Evolutionary conservation across 2,113 vertebrate genomes (phyloP), one percentile per base, ranked within the genome.

Genomic region (Cisticola juncidis): DNA sequence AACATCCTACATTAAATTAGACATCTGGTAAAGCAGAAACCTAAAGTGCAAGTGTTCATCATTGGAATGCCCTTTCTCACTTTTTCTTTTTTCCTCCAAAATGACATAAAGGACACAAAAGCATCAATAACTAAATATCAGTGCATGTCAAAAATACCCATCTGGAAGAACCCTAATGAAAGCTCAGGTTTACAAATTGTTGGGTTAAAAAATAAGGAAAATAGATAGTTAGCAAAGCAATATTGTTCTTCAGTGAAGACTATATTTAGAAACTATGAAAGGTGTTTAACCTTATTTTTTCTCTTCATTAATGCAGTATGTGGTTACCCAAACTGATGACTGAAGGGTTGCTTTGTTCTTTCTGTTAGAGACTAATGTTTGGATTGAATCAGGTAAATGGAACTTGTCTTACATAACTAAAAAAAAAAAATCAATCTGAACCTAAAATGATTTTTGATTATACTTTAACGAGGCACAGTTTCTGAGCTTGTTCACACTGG

Each of bases 401-500:
- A 82, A 86, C 33, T 61, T 86, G 35, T 83, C 71, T 91, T 93
- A 47, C 8, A 4, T 86, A 86, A 90, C 62, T 73, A 74, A 70
- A 64, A 64, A 64, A 68, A 6, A 40, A 71, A 47, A 74, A 53
- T 7, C 68, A 78, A 56, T 64, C 69, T 57, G 36, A 83, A 23
- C 28, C 45, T 68, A 60, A 93, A 90, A 69, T 92, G 5, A 64
- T 68, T 92, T 93, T 94, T 88, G 13, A 77, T 90, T 91, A 64
- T 71, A 53, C n/a, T 95, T 94, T 86, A 96, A 60, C 0, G 0
- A 95, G 87, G 44, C 38, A 71, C 42, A 53, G 20, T 83, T 96
- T 92, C 90, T 92, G 65, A 92, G 85, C 40, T 56, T 10, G 6
- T 90, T 95, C 90, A 93, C 45, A 53, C 53, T 92, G 64, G 62